A percentile compares a stretch with the other conserved stretches of the same genome.
These are phyloP conservation scores for Scolopax rusticola DNA, from an alignment of 2,797 vertebrate species.

Conservation along the genomic window DNA sequence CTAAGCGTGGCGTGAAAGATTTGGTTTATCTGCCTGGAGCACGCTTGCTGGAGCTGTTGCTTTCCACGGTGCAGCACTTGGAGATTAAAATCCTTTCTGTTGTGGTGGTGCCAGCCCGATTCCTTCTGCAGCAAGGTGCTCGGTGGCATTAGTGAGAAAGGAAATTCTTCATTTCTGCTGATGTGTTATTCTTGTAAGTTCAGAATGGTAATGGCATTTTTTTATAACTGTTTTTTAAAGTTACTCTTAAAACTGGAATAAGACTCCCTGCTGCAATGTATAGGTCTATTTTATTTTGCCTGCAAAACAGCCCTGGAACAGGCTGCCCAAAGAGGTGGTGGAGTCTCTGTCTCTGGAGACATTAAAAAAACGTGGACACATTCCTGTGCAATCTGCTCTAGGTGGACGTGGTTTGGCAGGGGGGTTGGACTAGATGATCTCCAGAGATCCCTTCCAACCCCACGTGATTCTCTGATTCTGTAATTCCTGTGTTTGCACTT, in stretches of 20 bases:
- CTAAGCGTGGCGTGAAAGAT: neutral
- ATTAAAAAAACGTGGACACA: too few species aligned
- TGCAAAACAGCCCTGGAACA: too few species aligned
- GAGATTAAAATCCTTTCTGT: conserved; percentile 6
- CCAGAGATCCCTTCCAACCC: too few species aligned
- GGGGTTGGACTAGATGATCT: too few species aligned
- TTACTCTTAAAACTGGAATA: neutral
- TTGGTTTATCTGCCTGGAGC: neutral
- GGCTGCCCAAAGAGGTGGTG: too few species aligned
- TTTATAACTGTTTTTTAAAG: neutral
- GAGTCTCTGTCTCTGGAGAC: too few species aligned
- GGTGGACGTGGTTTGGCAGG: too few species aligned
- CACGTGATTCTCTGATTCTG: too few species aligned
- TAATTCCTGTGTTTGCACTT: neutral
- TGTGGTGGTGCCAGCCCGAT: neutral
- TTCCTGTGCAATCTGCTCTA: too few species aligned
- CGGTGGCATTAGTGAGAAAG: neutral
- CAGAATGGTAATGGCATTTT: neutral
- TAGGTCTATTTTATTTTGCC: too few species aligned
- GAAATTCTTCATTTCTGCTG: neutral
- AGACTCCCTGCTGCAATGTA: neutral
- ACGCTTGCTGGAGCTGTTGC: neutral
- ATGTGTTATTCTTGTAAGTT: neutral
- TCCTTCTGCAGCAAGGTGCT: neutral
- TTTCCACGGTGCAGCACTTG: neutral